A percentile compares a stretch with the other conserved stretches of the same genome.
Evolutionary conservation across 2,888 invertebrate species (phyloP).

Genomic region (Eupithecia centaureata): DNA sequence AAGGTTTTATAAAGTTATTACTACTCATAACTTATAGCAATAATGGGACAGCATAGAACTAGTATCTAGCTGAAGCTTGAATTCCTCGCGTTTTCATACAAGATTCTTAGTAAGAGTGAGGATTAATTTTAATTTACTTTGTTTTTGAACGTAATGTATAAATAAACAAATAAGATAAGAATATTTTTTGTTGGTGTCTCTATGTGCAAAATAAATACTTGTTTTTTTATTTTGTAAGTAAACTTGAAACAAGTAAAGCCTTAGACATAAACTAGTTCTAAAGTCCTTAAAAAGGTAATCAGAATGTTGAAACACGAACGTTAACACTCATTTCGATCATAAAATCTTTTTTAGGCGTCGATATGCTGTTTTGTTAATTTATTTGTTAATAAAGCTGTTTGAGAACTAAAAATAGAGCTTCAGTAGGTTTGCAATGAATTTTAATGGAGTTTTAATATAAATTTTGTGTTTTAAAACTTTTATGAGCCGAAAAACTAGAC

Average conservation of each 20-base stretch:
- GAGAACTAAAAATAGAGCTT: not conserved
- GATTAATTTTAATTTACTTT: too few relatives aligned
- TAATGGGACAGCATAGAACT: too few relatives aligned
- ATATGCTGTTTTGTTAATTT: slow-evolving; percentile 29
- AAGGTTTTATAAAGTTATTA: too few relatives aligned
- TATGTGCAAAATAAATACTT: too few relatives aligned
- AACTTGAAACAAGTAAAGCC: slow-evolving; percentile 11
- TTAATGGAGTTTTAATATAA: slow-evolving; percentile 3
- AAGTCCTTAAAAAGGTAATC: slow-evolving; percentile 29
- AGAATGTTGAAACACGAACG: slow-evolving; percentile 29
- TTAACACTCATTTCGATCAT: slow-evolving; percentile 28
- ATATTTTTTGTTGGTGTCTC: too few relatives aligned
- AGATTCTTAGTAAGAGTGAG: too few relatives aligned
- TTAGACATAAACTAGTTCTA: not conserved
- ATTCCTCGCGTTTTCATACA: too few relatives aligned
- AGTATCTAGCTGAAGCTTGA: too few relatives aligned
- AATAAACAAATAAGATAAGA: too few relatives aligned
- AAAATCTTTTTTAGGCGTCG: slow-evolving; percentile 19
- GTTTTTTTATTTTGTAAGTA: too few relatives aligned
- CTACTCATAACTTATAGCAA: too few relatives aligned
- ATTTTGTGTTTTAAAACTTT: not conserved
- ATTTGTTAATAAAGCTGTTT: slow-evolving; percentile 8
- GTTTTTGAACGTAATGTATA: too few relatives aligned
- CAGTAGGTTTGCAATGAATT: not conserved
- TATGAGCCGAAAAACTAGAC: not conserved